phyloP scores from a whole-genome alignment of 2,888 invertebrate species.

The Eueremaeus valkanovi region DNA sequence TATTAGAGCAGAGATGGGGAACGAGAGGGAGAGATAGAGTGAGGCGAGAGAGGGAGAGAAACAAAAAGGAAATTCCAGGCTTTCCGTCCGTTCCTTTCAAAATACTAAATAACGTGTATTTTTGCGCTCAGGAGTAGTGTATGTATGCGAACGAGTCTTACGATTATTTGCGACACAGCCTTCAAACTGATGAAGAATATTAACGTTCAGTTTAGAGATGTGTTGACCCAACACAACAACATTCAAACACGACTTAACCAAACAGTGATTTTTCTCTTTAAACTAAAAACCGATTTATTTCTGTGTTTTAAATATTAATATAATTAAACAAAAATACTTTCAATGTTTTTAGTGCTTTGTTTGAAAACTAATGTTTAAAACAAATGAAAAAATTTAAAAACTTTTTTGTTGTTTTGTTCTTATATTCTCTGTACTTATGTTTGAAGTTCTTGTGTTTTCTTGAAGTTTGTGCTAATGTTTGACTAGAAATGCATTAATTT shows the following conservation, averaged over 20 bases:
- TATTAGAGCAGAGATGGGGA: not conserved
- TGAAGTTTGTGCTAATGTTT: too few species aligned
- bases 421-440: too few species aligned
- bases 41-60: not conserved
- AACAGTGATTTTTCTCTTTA: too few species aligned
- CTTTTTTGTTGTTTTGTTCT: too few species aligned
- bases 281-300: too few species aligned
- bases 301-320: not conserved
- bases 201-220: not conserved
- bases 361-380: too few species aligned
- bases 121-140: not conserved
- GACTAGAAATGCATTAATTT: too few species aligned
- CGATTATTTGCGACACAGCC: slow-evolving; percentile 7
- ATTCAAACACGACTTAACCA: not conserved
- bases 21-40: slow-evolving; percentile 4
- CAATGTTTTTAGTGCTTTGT: not conserved
- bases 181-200: slow-evolving; percentile 8
- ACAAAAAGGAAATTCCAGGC: slow-evolving; percentile 5
- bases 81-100: slow-evolving; percentile 11
- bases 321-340: not conserved
- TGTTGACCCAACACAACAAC: slow-evolving; percentile 10
- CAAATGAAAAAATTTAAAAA: too few species aligned
- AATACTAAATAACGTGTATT: slow-evolving; percentile 12
- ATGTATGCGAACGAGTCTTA: not conserved
- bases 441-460: too few species aligned